Evolutionary conservation across 2,888 invertebrate genomes (phyloP), one percentile per base, ranked within the genome.

Genomic region (Sarcophaga carnaria): DNA sequence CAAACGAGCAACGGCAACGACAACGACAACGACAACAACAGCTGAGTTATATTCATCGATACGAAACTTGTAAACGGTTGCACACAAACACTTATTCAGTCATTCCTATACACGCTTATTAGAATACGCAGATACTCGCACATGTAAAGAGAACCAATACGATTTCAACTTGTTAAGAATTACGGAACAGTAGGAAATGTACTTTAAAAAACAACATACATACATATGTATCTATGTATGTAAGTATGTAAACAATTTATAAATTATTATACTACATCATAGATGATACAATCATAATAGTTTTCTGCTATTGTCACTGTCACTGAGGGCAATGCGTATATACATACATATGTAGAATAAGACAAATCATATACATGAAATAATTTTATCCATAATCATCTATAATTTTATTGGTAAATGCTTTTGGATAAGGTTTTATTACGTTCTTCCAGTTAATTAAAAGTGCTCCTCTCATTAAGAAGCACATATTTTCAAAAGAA

Each of bases 11-110:
- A 76, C 87, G 88, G 71, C 85, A 85, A 77, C 86, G 84, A 79
- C 83, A 82, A 75, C 86, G 86, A 37, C 88, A 85, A 83, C 72
- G 87, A 77, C 85, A 70, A 86, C 86, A 66, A 85, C 88, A 80
- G 77, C 85, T 71, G 77, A 77, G 76, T 83, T 87, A 77, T 83
- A 80, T 87, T 84, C 82, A 83, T 87, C 89, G 88, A 89, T 90
- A 87, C 80, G 60, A 81, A 83, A 80, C 88, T 84, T 88, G 84
- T 84, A 85, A 85, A 67, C 71, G 84, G 71, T 76, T 85, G 66
- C 76, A 76, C 74, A 79, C n/a, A 84, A 70, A 75, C 47, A 54
- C 17, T 54, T 54, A 14, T 54, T 54, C 54, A 60, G 27, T 37
- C 47, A 62, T 20, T 62, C 62, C 11, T 62, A 14, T 20, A 4